A percentile compares a stretch with the other conserved stretches of the same genome.
Evolutionary conservation across 2,888 invertebrate genomes (phyloP).

Genomic region (Amblyjoppa proteus): DNA sequence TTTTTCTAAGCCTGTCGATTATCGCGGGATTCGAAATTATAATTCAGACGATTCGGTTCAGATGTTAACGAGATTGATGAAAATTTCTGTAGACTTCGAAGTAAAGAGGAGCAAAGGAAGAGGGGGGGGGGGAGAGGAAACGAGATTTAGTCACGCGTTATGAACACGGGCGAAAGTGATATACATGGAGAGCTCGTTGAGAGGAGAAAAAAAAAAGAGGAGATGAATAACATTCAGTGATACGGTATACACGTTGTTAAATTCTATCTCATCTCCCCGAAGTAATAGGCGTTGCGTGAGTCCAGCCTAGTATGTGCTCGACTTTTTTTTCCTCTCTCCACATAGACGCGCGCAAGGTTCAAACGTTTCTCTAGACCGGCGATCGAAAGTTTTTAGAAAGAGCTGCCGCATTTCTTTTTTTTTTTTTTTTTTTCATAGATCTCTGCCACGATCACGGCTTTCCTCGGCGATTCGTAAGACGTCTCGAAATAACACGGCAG

Average conservation of each 20-base stretch:
- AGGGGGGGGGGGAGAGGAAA: conserved; percentile 73
- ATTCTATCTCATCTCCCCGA: conserved; percentile 41
- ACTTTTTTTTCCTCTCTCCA: conserved; percentile 44
- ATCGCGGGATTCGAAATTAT: conserved; percentile 17
- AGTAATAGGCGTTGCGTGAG: conserved; percentile 63
- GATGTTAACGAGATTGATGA: conserved; percentile 60
- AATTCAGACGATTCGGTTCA: conserved; percentile 55
- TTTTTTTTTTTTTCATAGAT: conserved; percentile 36
- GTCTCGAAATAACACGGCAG: neutral
- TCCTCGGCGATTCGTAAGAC: conserved; percentile 1
- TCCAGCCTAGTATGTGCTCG: conserved; percentile 42
- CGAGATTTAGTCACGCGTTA: conserved; percentile 77
- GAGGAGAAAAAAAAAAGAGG: conserved; percentile 36
- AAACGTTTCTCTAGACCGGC: conserved; percentile 56
- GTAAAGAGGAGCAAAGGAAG: conserved; percentile 48
- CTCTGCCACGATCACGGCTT: neutral
- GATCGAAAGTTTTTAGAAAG: conserved; percentile 62
- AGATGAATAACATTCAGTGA: conserved; percentile 33
- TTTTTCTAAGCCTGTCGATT: neutral
- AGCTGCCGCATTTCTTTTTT: conserved; percentile 4
- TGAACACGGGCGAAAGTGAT: conserved; percentile 81
- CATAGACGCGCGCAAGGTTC: conserved; percentile 25
- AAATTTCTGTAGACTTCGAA: conserved; percentile 29
- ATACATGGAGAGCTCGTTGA: conserved; percentile 58
- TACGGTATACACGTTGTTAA: conserved; percentile 21